Conservation (phyloP, 2,113 vertebrate species). For the Myrmecophaga tridactyla region DNA sequence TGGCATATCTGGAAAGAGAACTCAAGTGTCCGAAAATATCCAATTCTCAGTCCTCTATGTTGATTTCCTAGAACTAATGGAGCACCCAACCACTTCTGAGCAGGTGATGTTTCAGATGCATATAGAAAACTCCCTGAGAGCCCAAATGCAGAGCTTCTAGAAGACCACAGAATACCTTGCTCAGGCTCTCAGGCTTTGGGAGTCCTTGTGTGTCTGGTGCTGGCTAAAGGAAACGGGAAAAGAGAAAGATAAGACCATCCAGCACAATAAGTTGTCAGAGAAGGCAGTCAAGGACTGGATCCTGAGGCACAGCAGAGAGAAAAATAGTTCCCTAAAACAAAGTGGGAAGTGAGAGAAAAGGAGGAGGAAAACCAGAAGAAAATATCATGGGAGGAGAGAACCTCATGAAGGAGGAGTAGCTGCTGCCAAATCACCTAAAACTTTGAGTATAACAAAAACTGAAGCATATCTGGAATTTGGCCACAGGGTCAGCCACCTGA, state of each 20-base stretch:
- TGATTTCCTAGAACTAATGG: background rate
- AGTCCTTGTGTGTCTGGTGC: background rate
- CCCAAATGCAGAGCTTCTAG: background rate
- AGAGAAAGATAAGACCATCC: background rate
- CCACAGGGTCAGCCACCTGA: background rate
- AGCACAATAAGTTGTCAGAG: background rate
- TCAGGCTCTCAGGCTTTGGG: background rate
- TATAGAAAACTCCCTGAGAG: background rate
- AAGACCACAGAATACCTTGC: background rate
- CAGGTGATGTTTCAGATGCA: background rate
- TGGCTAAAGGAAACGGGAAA: background rate
- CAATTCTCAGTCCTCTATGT: background rate
- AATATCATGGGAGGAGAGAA: background rate
- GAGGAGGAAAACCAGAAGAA: background rate
- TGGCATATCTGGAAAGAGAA: background rate
- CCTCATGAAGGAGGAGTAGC: background rate
- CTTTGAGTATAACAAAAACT: background rate
- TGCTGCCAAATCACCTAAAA: background rate
- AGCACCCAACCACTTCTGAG: background rate
- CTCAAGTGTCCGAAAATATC: background rate
- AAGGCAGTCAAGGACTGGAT: background rate
- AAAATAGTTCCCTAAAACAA: background rate
- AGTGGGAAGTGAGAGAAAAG: background rate
- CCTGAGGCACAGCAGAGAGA: background rate
- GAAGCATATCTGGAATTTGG: background rate